phyloP scores from a whole-genome alignment of 2,888 invertebrate species.

The Mesorhabditis spiculigera region DNA sequence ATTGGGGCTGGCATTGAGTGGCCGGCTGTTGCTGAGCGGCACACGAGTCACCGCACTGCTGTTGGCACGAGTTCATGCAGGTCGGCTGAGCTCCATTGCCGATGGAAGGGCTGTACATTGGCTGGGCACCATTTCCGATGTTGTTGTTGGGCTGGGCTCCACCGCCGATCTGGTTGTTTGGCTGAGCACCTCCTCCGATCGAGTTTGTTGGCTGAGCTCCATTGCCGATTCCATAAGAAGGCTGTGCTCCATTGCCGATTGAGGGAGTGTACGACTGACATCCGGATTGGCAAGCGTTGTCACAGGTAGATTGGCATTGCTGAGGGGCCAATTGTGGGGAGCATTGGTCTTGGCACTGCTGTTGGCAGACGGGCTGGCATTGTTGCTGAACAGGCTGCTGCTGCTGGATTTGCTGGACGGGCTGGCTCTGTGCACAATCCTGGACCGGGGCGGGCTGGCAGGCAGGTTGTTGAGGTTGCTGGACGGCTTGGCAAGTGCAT shows the following conservation, averaged over 20 bases:
- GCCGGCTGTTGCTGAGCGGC: background rate
- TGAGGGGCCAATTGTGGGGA: background rate
- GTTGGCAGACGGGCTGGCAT: conserved; percentile 5
- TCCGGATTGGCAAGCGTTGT: conserved; percentile 3
- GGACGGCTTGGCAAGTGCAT: background rate
- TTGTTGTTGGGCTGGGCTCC: background rate
- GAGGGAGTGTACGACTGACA: background rate
- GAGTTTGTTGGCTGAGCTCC: background rate
- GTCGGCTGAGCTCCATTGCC: conserved; percentile 3
- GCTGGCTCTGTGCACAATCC: background rate
- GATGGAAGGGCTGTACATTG: background rate
- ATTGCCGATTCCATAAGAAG: background rate
- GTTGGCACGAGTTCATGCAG: conserved; percentile 8
- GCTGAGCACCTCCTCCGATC: background rate
- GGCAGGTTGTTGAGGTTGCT: background rate
- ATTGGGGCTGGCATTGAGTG: background rate
- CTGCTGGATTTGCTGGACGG: background rate
- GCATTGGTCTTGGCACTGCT: conserved; percentile 2
- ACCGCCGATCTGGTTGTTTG: background rate
- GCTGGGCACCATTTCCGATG: conserved; percentile 3
- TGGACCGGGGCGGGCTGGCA: background rate
- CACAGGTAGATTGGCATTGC: background rate
- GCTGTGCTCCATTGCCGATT: background rate
- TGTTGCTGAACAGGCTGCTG: background rate
- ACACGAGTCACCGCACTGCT: background rate